phyloP scores from a whole-genome alignment of 1,140 invertebrate species.

The Brachionus sp. region DNA sequence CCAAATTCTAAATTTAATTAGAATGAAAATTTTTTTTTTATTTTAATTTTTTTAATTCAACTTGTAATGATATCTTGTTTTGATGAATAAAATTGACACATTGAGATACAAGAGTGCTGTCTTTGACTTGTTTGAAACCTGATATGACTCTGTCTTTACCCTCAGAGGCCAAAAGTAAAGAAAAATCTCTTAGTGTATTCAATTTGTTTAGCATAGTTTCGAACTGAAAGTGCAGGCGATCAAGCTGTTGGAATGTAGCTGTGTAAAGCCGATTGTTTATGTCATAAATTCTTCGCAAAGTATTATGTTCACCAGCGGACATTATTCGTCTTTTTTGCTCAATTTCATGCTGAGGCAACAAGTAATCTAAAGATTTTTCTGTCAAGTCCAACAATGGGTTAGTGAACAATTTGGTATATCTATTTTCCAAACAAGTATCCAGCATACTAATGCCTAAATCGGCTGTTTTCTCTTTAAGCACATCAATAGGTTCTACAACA shows the following conservation, averaged over 20 bases:
- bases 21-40: neutral
- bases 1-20: constrained; percentile 9
- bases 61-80: neutral
- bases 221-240: constrained; percentile 1
- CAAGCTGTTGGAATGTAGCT: neutral
- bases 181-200: constrained; percentile 1
- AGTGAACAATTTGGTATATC: constrained; percentile 9
- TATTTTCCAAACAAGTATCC: constrained; percentile 12
- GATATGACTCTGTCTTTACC: neutral
- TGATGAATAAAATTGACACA: constrained; percentile 2
- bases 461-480: constrained; percentile 15
- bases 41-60: neutral
- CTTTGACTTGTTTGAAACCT: neutral
- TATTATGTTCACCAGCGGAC: neutral
- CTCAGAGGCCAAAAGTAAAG: neutral
- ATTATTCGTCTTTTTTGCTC: neutral
- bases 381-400: constrained; percentile 28
- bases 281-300: neutral
- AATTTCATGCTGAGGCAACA: neutral
- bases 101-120: neutral
- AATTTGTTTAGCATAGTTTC: neutral
- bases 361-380: constrained; percentile 19
- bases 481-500: neutral
- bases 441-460: neutral
- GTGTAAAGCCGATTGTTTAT: neutral